Evolutionary conservation across 2,797 vertebrate species (phyloP), one percentile per base, ranked within the genome.

Genomic region (Euphonia xanthogaster): DNA sequence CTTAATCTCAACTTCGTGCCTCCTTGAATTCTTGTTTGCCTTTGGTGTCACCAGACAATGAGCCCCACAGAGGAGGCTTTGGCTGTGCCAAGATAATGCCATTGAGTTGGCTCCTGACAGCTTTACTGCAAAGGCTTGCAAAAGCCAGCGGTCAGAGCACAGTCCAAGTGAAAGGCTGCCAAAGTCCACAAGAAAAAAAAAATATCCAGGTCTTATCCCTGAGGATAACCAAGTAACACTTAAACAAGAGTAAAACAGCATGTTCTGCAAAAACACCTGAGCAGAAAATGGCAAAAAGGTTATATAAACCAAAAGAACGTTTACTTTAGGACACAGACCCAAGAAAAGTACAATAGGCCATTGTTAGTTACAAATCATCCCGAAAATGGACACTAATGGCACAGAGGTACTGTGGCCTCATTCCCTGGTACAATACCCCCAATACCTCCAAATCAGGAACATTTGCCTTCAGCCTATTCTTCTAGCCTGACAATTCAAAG

Each of bases 161-260:
- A 91, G 68, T 47, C 62, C 62, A 75, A 93, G 21, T 31, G 66
- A 81, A 94, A 75, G 44, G 39, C 54, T 88, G 76, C 94, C 85
- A 94, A 95, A 81, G 86, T 65, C 88, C 82, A 95, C 82, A 62
- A 55, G 66, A 53, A 68, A 30, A 68, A 48, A 72, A 27, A 70
- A 40, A 37, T 11, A 60, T 63, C 51, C 82, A 75, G 50, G 62
- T 77, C 85, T 95, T 96, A 90, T 72, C 87, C 82, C 55, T 19
- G 25, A 90, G 91, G 60, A 88, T 78, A 93, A 70, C 22, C 66
- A 90, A 88, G 68, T 65, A 73, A 88, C 75, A 50, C 72, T 93
- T 76, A 84, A 83, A 97, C 91, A 96, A 88, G 96, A 82, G 90
- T 93, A 94, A 97, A 97, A 95, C 93, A 87, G 88, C 73, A 14